phyloP scores from a whole-genome alignment of 2,888 invertebrate species.

The Mythimna albipuncta region DNA sequence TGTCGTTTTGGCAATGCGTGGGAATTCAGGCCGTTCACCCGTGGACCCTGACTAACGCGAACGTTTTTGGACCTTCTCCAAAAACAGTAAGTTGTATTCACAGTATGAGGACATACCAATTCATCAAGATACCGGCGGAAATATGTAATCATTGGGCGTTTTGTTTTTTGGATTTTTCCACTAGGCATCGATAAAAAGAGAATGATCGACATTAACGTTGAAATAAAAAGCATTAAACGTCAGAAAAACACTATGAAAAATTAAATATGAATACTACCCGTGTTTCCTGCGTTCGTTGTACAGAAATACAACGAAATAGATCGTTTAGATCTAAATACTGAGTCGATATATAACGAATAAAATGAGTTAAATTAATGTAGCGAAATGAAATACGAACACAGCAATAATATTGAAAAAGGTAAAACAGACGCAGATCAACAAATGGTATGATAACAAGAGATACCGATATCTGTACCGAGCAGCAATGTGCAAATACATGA shows the following conservation, averaged over 20 bases:
- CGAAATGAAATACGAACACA: conserved; percentile 61
- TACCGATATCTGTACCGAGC: conserved; percentile 70
- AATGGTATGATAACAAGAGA: conserved; percentile 70
- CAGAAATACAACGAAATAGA: conserved; percentile 38
- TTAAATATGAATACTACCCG: conserved; percentile 33
- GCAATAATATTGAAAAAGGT: conserved; percentile 61
- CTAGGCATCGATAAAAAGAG: conserved; percentile 25
- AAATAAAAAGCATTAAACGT: conserved; percentile 36
- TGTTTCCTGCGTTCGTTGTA: conserved; percentile 33
- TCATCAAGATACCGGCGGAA: conserved; percentile 40
- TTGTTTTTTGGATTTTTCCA: conserved; percentile 41
- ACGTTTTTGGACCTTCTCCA: conserved; percentile 81
- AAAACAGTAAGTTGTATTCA: conserved; percentile 76
- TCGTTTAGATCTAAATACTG: conserved; percentile 38
- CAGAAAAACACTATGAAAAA: conserved; percentile 17
- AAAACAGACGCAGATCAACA: conserved; percentile 74
- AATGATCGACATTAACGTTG: conserved; percentile 28
- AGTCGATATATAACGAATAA: conserved; percentile 53
- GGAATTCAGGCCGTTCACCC: conserved; percentile 84
- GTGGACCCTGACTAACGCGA: conserved; percentile 77
- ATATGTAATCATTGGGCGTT: conserved; percentile 34
- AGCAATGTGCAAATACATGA: conserved; percentile 68
- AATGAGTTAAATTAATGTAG: conserved; percentile 22
- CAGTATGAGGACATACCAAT: conserved; percentile 50
- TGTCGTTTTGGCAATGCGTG: conserved; percentile 77